phyloP scores from a whole-genome alignment of 2,888 invertebrate species.

The Drosophila robusta region DNA sequence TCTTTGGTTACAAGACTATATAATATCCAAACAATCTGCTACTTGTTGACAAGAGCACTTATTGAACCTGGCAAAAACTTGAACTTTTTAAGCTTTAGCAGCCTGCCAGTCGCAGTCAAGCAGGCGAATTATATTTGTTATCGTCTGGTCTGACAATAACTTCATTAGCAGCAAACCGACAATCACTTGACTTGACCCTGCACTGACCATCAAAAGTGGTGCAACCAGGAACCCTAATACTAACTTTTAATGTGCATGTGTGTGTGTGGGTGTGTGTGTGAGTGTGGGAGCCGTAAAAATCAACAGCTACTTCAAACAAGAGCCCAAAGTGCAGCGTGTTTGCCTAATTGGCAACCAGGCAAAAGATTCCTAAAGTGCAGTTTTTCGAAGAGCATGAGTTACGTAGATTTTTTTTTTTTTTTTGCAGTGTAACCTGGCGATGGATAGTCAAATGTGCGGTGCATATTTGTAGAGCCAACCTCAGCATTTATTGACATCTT shows the following conservation, averaged over 20 bases:
- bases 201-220: conserved; percentile 2
- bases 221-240: conserved; percentile 26
- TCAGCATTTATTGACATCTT: conserved; percentile 75
- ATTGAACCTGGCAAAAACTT: background rate
- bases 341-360: conserved; percentile 58
- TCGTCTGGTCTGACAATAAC: conserved; percentile 52
- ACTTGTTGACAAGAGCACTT: background rate
- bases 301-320: conserved; percentile 33
- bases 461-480: conserved; percentile 44
- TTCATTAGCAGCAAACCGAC: conserved; percentile 60
- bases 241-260: conserved; percentile 54
- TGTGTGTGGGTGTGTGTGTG: conserved; percentile 37
- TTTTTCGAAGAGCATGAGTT: conserved; percentile 8
- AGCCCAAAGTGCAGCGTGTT: conserved; percentile 55
- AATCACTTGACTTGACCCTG: conserved; percentile 51
- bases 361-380: conserved; percentile 38
- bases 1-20: no score
- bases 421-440: conserved; percentile 10
- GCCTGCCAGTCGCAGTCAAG: background rate
- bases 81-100: background rate
- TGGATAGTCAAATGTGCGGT: conserved; percentile 61
- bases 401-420: conserved; percentile 1
- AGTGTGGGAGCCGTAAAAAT: conserved; percentile 37
- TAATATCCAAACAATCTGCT: background rate
- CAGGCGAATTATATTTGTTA: conserved; percentile 11